Evolutionary conservation across 2,797 vertebrate species (phyloP), one percentile per base, ranked within the genome.

Genomic region (Ctenopoma multispine): DNA sequence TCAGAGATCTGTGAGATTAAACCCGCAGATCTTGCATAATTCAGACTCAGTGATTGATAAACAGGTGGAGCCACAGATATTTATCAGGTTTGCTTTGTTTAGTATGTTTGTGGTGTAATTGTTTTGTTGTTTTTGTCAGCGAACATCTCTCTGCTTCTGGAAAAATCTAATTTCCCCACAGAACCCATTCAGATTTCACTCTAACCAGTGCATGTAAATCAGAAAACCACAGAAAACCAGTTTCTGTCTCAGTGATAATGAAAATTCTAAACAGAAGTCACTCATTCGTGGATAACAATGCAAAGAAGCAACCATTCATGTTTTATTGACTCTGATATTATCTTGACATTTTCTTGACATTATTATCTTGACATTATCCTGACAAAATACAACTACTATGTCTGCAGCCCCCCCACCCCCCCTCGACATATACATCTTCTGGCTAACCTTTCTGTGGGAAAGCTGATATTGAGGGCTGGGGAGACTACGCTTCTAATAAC

Each of bases 401-500:
- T 23, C 47, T 17, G 56, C 60, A 5, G 8, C 82, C 72, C 63
- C 34, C 43, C 0, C 38, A 7, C 1, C 43, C 23, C 50, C 46
- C 23, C 0, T 58, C 8, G 0, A 58, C 73, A 64, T 53, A 72
- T 29, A 47, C 38, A 23, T 40, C 55, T 24, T 21, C 64, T 41
- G 54, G 34, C 17, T 73, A 62, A 89, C 75, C 79, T 81, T 74
- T 80, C 63, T 14, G 49, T 51, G 66, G 61, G 72, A 51, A 81
- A 85, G 59, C 56, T 64, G 70, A 83, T 80, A 70, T 56, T 17
- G 58, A 77, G 58, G 67, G 48, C 61, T 43, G n/a, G 20, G 47
- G 41, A 75, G 72, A 80, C 77, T 69, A 65, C 72, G 71, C 63
- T 71, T 88, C 84, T 87, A 87, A 83, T 88, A 89, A 82, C 71